Conservation (phyloP, 1,140 invertebrate genomes). For the Dryas iulia region DNA sequence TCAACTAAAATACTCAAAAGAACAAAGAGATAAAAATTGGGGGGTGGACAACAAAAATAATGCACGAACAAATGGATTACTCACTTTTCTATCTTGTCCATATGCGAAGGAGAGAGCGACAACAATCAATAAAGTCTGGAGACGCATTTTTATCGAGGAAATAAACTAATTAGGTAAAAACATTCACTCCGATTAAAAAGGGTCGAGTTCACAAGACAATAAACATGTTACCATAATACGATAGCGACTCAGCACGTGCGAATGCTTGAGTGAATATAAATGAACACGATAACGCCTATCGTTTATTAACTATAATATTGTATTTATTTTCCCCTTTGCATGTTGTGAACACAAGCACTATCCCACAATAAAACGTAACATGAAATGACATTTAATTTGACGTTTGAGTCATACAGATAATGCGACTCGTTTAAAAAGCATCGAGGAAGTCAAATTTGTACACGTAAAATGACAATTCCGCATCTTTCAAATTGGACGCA, state of each 20-base stretch:
- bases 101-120: slow-evolving; percentile 38
- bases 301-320: slow-evolving; percentile 3
- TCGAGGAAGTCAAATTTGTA: neutral
- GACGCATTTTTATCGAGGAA: slow-evolving; percentile 51
- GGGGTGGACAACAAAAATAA: slow-evolving; percentile 12
- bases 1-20: neutral
- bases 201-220: slow-evolving; percentile 32
- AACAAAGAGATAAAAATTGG: slow-evolving; percentile 15
- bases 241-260: slow-evolving; percentile 50
- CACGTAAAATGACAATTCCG: neutral
- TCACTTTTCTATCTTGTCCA: slow-evolving; percentile 62
- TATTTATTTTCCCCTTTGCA: neutral
- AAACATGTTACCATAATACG: slow-evolving; percentile 39
- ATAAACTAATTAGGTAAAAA: slow-evolving; percentile 43
- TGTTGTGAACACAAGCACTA: slow-evolving; percentile 1
- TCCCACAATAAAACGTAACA: slow-evolving; percentile 2
- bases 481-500: neutral
- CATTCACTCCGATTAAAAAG: slow-evolving; percentile 32
- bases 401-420: slow-evolving; percentile 7
- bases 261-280: slow-evolving; percentile 24
- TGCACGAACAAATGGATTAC: slow-evolving; percentile 9
- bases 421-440: neutral
- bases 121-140: slow-evolving; percentile 43
- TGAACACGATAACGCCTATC: slow-evolving; percentile 30
- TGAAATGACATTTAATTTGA: slow-evolving; percentile 10